Evolutionary conservation across 2,888 invertebrate genomes (phyloP).

Genomic region (Oscheius sp.): DNA sequence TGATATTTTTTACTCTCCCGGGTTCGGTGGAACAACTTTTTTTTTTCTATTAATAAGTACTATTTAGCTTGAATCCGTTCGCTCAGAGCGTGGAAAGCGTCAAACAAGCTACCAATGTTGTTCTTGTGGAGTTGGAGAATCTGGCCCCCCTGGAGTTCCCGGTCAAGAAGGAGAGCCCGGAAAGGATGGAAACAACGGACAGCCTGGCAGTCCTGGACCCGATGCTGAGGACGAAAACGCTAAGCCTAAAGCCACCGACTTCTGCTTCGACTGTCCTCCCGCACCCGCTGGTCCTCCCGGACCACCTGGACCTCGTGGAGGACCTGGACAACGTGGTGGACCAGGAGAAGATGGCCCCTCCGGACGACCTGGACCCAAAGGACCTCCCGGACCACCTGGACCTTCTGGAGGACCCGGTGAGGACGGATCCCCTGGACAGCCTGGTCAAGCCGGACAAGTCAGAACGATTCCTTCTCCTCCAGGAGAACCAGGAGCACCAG

Average conservation of each 20-base stretch:
- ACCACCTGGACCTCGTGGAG: slow-evolving; percentile 52
- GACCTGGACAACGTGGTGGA: slow-evolving; percentile 53
- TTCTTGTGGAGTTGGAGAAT: slow-evolving; percentile 29
- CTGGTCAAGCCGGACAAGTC: slow-evolving; percentile 33
- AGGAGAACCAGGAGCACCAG: slow-evolving; percentile 48
- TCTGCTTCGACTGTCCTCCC: slow-evolving; percentile 33
- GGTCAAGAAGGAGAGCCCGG: slow-evolving; percentile 30
- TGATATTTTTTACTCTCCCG: too few relatives aligned
- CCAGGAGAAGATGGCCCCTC: slow-evolving; percentile 54
- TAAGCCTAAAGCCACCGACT: slow-evolving; percentile 28
- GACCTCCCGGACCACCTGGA: slow-evolving; percentile 45
- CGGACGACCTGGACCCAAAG: slow-evolving; percentile 51
- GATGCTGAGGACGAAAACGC: slow-evolving; percentile 29
- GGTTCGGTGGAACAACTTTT: too few relatives aligned
- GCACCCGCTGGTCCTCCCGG: slow-evolving; percentile 31
- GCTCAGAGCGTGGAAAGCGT: slow-evolving; percentile 26
- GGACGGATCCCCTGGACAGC: slow-evolving; percentile 45
- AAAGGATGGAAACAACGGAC: slow-evolving; percentile 28
- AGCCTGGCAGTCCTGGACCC: slow-evolving; percentile 29
- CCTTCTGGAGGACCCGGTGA: slow-evolving; percentile 43
- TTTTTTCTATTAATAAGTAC: too few relatives aligned
- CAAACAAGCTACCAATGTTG: slow-evolving; percentile 25
- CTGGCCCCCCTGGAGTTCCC: slow-evolving; percentile 32
- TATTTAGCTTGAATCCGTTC: slow-evolving; percentile 28
- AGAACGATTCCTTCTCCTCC: slow-evolving; percentile 29